Percentiles rank a stretch among this genome's conserved stretches.
Evolutionary conservation across 2,797 vertebrate species (phyloP).

Genomic region (Ctenopoma kingsleyae): DNA sequence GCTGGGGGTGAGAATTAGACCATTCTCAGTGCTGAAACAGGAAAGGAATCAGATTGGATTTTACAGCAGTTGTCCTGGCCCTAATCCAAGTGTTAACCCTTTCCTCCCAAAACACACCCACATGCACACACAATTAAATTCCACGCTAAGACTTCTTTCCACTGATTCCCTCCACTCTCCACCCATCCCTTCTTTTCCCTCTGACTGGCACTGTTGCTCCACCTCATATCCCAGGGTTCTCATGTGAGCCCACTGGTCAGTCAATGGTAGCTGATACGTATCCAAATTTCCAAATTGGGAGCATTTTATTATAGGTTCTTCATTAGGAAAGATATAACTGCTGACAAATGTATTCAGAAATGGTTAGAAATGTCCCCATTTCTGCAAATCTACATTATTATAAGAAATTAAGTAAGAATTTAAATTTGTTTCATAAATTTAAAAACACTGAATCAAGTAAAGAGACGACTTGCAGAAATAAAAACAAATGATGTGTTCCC

Average conservation of each 20-base stretch:
- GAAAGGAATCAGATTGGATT: slow-evolving; percentile 63
- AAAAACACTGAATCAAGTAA: too few relatives aligned
- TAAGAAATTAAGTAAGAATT: too few relatives aligned
- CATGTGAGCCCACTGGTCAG: slow-evolving; percentile 48
- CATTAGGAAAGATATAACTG: too few relatives aligned
- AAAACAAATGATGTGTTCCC: slow-evolving; percentile 4
- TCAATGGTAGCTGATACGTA: slow-evolving; percentile 16
- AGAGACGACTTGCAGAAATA: slow-evolving; percentile 11
- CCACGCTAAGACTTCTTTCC: slow-evolving; percentile 57
- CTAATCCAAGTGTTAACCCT: slow-evolving; percentile 55
- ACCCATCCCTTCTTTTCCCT: slow-evolving; percentile 37
- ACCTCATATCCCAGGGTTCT: slow-evolving; percentile 63
- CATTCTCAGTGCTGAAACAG: slow-evolving; percentile 57
- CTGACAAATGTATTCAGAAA: too few relatives aligned
- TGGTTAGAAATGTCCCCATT: too few relatives aligned
- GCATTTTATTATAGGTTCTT: too few relatives aligned
- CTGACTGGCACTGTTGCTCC: slow-evolving; percentile 65
- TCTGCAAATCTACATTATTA: too few relatives aligned
- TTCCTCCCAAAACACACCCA: slow-evolving; percentile 39
- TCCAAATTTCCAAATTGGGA: slow-evolving; percentile 31
- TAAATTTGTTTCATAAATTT: too few relatives aligned
- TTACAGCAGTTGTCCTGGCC: slow-evolving; percentile 60
- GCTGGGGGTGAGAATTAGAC: slow-evolving; percentile 46
- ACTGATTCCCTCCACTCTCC: slow-evolving; percentile 45
- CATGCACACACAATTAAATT: slow-evolving; percentile 51